Evolutionary conservation across 2,113 vertebrate genomes (phyloP), one percentile per base, ranked within the genome.

Genomic region (Xyliphius kryptos): DNA sequence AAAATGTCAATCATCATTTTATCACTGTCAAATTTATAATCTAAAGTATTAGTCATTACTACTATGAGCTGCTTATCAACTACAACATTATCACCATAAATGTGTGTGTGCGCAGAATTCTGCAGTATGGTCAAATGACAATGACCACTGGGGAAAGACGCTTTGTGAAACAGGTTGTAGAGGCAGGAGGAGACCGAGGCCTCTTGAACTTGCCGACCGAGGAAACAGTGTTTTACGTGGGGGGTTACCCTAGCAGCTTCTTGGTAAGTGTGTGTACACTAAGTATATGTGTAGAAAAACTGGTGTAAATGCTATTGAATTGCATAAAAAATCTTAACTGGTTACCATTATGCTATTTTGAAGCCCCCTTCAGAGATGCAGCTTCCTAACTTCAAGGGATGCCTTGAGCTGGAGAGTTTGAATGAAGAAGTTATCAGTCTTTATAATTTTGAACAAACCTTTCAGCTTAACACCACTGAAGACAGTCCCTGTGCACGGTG

Each of bases 341-440:
- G 7, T 32, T 32, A 32, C 7, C 2, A 32, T 32, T 32, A 6
- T n/a, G n/a, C 56, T 12, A 20, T 38, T 44, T 16, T 44, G 0
- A 73, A 98, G 95, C 94, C 92, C 0, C 95, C 95, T 0, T 1
- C 70, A 0, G 47, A 76, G 0, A 76, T 98, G 5, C 74, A 52
- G 1, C 80, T 91, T 2, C 84, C 91, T 0, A 79, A 85, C 77
- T 99, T 95, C 74, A 82, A 74, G 0, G 96, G 96, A 61, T 96
- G 92, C 64, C 87, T 99, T 0, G 93, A 97, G 81, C 76, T 97
- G 56, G 88, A 89, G 57, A 88, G 89, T 0, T 85, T 99, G 48
- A 98, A 98, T 0, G 89, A 97, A 80, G 86, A 93, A 49, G 91
- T 95, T 11, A 56, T 97, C 66, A 99, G 96, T 52, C 80, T 98